Conservation (phyloP, 2,113 vertebrate species). For the Phalacrocorax brasilianus region DNA sequence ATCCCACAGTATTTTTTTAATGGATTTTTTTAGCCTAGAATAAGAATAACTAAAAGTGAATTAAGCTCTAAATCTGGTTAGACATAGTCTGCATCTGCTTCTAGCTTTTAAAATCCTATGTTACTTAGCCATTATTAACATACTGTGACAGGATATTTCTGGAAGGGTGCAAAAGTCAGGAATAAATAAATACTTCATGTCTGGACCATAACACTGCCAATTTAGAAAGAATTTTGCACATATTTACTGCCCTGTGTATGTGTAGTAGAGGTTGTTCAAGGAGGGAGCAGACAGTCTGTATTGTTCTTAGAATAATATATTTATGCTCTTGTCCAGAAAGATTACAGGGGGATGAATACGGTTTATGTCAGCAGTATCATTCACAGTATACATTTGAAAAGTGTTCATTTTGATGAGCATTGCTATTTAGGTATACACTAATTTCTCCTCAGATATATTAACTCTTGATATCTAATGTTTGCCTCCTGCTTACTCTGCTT, state of each 20-base stretch:
- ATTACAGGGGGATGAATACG: neutral
- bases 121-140: neutral
- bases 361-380: neutral
- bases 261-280: neutral
- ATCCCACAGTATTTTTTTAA: neutral
- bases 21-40: neutral
- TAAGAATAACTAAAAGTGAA: neutral
- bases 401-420: neutral
- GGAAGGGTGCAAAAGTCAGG: neutral
- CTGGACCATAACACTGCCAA: neutral
- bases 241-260: neutral
- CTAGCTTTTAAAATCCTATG: neutral
- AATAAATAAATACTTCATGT: neutral
- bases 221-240: neutral
- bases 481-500: neutral
- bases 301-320: neutral
- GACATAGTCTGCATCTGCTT: neutral
- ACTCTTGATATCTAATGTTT: neutral
- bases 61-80: neutral
- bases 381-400: neutral
- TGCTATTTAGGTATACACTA: neutral
- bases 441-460: neutral
- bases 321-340: neutral
- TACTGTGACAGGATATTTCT: neutral
- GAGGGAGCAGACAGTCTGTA: neutral